Evolutionary conservation across 2,888 invertebrate species (phyloP), one percentile per base, ranked within the genome.

Genomic region (Pterostichus madidus): DNA sequence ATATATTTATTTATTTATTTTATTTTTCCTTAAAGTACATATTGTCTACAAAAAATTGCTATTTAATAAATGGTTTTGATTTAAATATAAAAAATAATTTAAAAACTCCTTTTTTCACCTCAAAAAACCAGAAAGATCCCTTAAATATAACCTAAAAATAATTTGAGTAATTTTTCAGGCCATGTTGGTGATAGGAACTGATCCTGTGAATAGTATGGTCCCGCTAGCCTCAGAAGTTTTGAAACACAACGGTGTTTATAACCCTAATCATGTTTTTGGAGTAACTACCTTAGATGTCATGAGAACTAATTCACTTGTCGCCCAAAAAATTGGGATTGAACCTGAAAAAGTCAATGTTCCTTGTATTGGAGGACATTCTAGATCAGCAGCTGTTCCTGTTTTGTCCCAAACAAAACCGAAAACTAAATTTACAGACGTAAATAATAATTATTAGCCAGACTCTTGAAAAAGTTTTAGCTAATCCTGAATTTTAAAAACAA

Each of bases 301-400:
- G 31, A 91, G 96, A 86, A 94, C 96, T 0, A 95, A 95, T 87
- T 92, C 94, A n/a, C 93, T 96, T 86, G 94, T 94, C 52, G 94
- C 96, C 1, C 91, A 93, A 84, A 91, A 93, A 13, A 89, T 93
- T 88, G 92, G 92, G 0, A 85, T 95, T 53, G 92, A 93, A 85
- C 94, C 95, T 0, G 90, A 92, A 84, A 91, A 92, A 84, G 94
- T 95, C 10, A 89, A 91, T 85, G 93, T 96, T 7, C 97, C 97
- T 0, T 94, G 97, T 0, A 91, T 94, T 76, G 96, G 97, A 44
- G 97, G 97, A 0, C 94, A 95, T 88, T 93, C 94, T 17, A 92
- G 93, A 11, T 92, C 92, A 84, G 96, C 96, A 0, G 93, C 94
- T 84, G 92, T 97, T 24, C 97, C 97, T 0, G 90, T 97, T 15